These are phyloP conservation scores for Calyptommatus sinebrachiatus DNA, from an alignment of 2,113 vertebrate species.

Conservation along the genomic window DNA sequence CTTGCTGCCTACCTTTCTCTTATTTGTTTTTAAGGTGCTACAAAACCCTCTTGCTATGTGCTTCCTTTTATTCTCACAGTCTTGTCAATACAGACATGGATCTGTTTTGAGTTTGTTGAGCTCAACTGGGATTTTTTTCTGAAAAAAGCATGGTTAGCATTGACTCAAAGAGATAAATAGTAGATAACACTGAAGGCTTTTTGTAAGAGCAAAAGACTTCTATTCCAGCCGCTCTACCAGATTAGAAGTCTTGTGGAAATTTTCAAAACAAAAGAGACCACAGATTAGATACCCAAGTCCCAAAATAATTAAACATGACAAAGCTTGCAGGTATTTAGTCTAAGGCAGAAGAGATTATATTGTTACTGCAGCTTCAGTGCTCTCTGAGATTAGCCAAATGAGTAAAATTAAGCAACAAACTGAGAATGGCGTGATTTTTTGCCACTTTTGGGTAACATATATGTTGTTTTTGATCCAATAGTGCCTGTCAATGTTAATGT, in stretches of 20 bases:
- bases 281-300: constrained; percentile 30
- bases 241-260: constrained; percentile 27
- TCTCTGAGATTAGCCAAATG: constrained; percentile 28
- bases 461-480: not conserved
- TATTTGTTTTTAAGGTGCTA: not conserved
- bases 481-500: not conserved
- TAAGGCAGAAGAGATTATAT: constrained; percentile 30
- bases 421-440: not conserved
- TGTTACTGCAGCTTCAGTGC: constrained; percentile 31
- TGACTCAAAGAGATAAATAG: not conserved
- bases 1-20: too few relatives aligned
- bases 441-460: constrained; percentile 21
- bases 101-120: not conserved
- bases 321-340: constrained; percentile 19
- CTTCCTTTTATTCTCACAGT: not conserved
- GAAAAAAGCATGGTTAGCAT: not conserved
- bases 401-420: constrained; percentile 4
- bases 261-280: constrained; percentile 22
- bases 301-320: constrained; percentile 11
- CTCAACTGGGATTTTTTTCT: not conserved
- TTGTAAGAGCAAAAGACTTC: constrained; percentile 26
- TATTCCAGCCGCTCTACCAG: constrained; percentile 24
- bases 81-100: not conserved
- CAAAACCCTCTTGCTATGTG: too few relatives aligned
- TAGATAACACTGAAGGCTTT: not conserved